Conservation (phyloP, 1,140 invertebrate species). For the Bradysia coprophila region DNA sequence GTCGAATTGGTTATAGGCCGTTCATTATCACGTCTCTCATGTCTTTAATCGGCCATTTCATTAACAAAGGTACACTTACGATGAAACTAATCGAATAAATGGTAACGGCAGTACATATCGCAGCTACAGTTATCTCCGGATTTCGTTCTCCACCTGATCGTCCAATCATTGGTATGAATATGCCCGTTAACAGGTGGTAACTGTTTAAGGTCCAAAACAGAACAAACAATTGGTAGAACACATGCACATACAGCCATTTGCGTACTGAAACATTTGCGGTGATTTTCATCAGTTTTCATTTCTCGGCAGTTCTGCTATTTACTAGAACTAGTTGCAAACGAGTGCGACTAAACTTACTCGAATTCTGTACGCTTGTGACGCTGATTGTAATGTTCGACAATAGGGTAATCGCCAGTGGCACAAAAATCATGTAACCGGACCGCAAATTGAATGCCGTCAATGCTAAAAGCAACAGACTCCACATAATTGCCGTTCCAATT, state of each 20-base stretch:
- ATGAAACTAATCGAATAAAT: conserved; percentile 20
- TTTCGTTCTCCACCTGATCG: conserved; percentile 31
- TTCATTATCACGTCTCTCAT: background rate
- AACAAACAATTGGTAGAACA: conserved; percentile 14
- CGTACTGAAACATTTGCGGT: conserved; percentile 13
- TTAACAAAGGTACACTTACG: too few relatives aligned
- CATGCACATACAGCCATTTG: conserved; percentile 19
- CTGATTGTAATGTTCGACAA: conserved; percentile 16
- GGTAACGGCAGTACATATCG: conserved; percentile 15
- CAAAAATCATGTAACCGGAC: conserved; percentile 27
- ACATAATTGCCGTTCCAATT: conserved; percentile 23
- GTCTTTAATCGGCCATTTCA: too few relatives aligned
- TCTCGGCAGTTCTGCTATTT: too few relatives aligned
- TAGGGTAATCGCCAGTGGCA: conserved; percentile 26
- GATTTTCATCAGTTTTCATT: background rate
- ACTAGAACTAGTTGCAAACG: too few relatives aligned
- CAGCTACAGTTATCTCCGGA: conserved; percentile 33
- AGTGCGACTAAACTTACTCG: conserved; percentile 14
- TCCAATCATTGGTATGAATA: conserved; percentile 42
- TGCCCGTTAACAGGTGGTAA: conserved; percentile 10
- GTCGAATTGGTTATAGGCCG: too few relatives aligned
- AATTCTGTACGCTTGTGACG: conserved; percentile 12
- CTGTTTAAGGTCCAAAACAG: conserved; percentile 9
- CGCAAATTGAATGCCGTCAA: conserved; percentile 25
- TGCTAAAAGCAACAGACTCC: conserved; percentile 24